Percentiles rank a stretch among this genome's conserved stretches.
phyloP scores from a whole-genome alignment of 2,797 vertebrate genomes.

The Silurus lanzhouensis region DNA sequence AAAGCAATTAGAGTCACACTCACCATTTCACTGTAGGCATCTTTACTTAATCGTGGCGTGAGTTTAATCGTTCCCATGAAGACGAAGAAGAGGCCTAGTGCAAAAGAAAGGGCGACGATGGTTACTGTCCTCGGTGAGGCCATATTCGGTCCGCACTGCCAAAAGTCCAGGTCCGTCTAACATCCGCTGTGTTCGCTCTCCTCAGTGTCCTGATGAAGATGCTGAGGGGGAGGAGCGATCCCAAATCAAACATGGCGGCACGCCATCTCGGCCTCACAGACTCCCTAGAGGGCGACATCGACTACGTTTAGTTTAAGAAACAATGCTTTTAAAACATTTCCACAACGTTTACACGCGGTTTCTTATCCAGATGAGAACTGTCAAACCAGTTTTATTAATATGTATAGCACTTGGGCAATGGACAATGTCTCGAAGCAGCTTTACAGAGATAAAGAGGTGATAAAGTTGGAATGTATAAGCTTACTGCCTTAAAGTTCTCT shows the following conservation, averaged over 20 bases:
- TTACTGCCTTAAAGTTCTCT: too few relatives aligned
- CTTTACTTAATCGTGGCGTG: conserved; percentile 94
- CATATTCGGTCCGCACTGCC: conserved; percentile 71
- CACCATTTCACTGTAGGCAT: conserved; percentile 97
- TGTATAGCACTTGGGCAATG: too few relatives aligned
- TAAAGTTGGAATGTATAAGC: too few relatives aligned
- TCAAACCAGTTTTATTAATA: too few relatives aligned
- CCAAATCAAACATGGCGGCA: conserved; percentile 65
- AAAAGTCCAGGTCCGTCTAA: conserved; percentile 19
- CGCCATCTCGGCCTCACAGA: conserved; percentile 20
- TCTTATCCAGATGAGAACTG: too few relatives aligned
- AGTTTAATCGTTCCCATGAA: conserved; percentile 99
- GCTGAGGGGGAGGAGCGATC: conserved; percentile 64
- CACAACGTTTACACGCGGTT: too few relatives aligned
- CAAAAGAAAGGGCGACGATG: conserved; percentile 90
- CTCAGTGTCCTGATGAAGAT: conserved; percentile 49
- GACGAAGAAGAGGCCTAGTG: conserved; percentile 94
- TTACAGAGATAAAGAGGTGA: too few relatives aligned
- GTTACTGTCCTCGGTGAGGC: conserved; percentile 94
- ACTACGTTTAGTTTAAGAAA: not conserved
- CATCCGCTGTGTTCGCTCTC: conserved; percentile 35
- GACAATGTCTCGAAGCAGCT: too few relatives aligned
- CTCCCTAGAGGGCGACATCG: conserved; percentile 19
- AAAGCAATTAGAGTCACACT: conserved; percentile 63
- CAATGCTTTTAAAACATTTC: too few relatives aligned